Percentiles rank a stretch among this genome's conserved stretches.
These are phyloP conservation scores for Eriosoma lanigerum DNA, from an alignment of 1,140 invertebrate genomes.

Conservation along the genomic window DNA sequence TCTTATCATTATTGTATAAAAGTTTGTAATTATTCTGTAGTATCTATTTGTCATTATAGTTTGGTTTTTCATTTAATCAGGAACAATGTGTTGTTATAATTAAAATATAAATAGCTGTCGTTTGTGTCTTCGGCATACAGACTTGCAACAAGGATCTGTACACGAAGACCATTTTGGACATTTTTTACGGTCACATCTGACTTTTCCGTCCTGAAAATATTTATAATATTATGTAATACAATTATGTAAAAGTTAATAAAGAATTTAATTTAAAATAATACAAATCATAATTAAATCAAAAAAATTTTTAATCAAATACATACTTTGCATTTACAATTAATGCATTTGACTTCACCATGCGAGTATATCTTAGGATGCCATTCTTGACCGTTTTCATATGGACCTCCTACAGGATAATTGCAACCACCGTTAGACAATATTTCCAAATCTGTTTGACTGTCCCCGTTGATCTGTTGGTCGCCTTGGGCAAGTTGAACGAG, in stretches of 20 bases:
- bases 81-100: conserved; percentile 37
- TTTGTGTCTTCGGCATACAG: conserved; percentile 22
- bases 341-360: conserved; percentile 81
- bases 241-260: no score
- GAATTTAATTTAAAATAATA: no score
- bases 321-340: conserved; percentile 86
- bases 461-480: conserved; percentile 52
- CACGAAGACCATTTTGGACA: conserved; percentile 71
- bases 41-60: conserved; percentile 14
- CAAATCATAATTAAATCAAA: no score
- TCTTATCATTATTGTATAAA: conserved; percentile 36
- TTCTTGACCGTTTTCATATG: conserved; percentile 77
- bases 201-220: conserved; percentile 71
- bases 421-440: conserved; percentile 76
- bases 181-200: conserved; percentile 75
- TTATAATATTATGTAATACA: neutral
- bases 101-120: conserved; percentile 29
- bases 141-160: conserved; percentile 64
- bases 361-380: conserved; percentile 82
- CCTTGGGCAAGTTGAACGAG: conserved; percentile 34
- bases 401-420: conserved; percentile 69
- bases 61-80: conserved; percentile 22
- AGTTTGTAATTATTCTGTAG: conserved; percentile 18
- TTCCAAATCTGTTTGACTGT: conserved; percentile 61
- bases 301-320: conserved; percentile 56